Evolutionary conservation across 2,888 invertebrate species (phyloP), one percentile per base, ranked within the genome.

Genomic region (Toxonevra muliebris): DNA sequence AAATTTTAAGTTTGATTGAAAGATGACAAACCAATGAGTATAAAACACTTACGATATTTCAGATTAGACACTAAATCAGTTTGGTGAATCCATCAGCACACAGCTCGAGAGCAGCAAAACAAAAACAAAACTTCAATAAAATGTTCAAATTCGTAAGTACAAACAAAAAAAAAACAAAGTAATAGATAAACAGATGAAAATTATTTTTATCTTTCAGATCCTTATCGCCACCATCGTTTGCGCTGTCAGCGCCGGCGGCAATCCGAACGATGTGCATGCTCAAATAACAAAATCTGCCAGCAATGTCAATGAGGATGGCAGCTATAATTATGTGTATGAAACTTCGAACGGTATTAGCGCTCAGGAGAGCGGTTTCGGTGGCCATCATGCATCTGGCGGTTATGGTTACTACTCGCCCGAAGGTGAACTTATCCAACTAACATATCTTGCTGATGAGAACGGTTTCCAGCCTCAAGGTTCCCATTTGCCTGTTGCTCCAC

Each of bases 311-410:
- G 77, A 76, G 12, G 88, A 88, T 67, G 79, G 85, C 1, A 64
- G 73, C n/a, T 90, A 82, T 83, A 54, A 76, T 0, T 87, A 79
- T 76, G 12, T 15, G 0, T 89, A 79, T 73, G 83, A 88, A 69
- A 89, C 90, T 72, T 86, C 84, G 61, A 90, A 91, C 75, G 90
- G 90, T 15, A 91, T 90, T 77, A 48, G 76, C 1, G 89, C 79
- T 12, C 86, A 89, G 74, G 89, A 89, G 76, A 70, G 76, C 2
- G 90, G 90, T 73, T 76, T 73, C n/a, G 82, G 89, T 74, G 87
- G 87, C 78, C 86, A 87, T 76, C 73, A 77, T 7, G 88, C 86
- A 19, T 74, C 15, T 30, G 82, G 82, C 50, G 75, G 71, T 3
- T 77, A 58, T 72, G 70, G 75, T 0, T 79, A 74, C 54, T 76